These are phyloP conservation scores for Camponotus vicinus DNA, from an alignment of 1,140 invertebrate genomes.

Conservation along the genomic window DNA sequence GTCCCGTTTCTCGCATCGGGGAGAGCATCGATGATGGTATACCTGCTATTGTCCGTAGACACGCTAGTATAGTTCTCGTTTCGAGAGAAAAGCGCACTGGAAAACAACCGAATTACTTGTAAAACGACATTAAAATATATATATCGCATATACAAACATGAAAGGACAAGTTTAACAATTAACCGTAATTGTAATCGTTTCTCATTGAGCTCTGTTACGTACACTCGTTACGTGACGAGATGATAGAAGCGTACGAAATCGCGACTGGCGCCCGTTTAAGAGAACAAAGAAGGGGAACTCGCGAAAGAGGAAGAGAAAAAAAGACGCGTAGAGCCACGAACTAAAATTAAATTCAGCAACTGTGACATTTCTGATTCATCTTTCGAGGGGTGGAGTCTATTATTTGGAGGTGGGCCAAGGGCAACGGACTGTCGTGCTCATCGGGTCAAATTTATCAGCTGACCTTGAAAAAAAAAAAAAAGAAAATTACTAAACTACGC, in stretches of 20 bases:
- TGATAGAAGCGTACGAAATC: constrained; percentile 2
- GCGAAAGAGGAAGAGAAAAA: neutral
- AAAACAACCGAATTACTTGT: neutral
- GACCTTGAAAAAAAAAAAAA: constrained; percentile 54
- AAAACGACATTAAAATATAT: neutral
- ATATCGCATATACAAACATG: neutral
- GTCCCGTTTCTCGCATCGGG: constrained; percentile 52
- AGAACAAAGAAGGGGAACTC: neutral
- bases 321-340: constrained; percentile 1
- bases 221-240: constrained; percentile 49
- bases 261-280: neutral
- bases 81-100: neutral
- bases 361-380: constrained; percentile 73
- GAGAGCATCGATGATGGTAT: constrained; percentile 49
- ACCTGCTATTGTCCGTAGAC: constrained; percentile 59
- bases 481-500: neutral
- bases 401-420: constrained; percentile 78
- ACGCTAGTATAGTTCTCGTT: constrained; percentile 43
- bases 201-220: constrained; percentile 43
- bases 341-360: constrained; percentile 77
- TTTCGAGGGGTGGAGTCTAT: constrained; percentile 59
- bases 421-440: constrained; percentile 69
- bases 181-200: constrained; percentile 34
- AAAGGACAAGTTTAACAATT: constrained; percentile 12
- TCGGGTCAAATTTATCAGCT: constrained; percentile 21